A percentile compares a stretch with the other conserved stretches of the same genome.
phyloP scores from a whole-genome alignment of 1,140 invertebrate genomes.

The Drosophila kohkoa region DNA sequence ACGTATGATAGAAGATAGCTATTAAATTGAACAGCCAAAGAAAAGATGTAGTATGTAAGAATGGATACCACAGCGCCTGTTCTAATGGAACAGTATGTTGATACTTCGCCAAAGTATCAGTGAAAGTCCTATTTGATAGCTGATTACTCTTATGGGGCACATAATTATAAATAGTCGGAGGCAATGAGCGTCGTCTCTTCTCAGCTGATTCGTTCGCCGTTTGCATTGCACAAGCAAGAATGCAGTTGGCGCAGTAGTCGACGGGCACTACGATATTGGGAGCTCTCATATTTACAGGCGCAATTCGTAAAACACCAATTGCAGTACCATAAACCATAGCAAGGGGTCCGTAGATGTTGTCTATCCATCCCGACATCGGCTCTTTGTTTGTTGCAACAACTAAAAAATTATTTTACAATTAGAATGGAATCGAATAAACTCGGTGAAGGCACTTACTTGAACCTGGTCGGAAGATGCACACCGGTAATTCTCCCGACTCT shows the following conservation, averaged over 20 bases:
- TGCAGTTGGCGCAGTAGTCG: conserved; percentile 91
- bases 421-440: conserved; percentile 87
- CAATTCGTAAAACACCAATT: conserved; percentile 90
- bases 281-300: conserved; percentile 85
- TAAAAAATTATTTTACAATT: conserved; percentile 84
- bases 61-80: conserved; percentile 85
- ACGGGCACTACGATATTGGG: conserved; percentile 92
- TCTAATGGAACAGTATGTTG: conserved; percentile 72
- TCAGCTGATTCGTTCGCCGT: conserved; percentile 85
- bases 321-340: conserved; percentile 89
- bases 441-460: conserved; percentile 86
- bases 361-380: conserved; percentile 91
- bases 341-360: conserved; percentile 96
- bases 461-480: conserved; percentile 89
- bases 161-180: conserved; percentile 89
- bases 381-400: conserved; percentile 93
- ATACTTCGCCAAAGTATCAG: conserved; percentile 45
- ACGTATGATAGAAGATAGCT: conserved; percentile 86
- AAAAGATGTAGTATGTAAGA: conserved; percentile 73
- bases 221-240: conserved; percentile 90
- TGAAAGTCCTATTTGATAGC: conserved; percentile 87
- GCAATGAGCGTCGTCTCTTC: neutral
- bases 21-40: conserved; percentile 83
- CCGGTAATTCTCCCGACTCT: conserved; percentile 89
- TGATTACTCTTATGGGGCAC: conserved; percentile 88